phyloP scores from a whole-genome alignment of 2,797 vertebrate genomes.

The Enteromius anoplus region DNA sequence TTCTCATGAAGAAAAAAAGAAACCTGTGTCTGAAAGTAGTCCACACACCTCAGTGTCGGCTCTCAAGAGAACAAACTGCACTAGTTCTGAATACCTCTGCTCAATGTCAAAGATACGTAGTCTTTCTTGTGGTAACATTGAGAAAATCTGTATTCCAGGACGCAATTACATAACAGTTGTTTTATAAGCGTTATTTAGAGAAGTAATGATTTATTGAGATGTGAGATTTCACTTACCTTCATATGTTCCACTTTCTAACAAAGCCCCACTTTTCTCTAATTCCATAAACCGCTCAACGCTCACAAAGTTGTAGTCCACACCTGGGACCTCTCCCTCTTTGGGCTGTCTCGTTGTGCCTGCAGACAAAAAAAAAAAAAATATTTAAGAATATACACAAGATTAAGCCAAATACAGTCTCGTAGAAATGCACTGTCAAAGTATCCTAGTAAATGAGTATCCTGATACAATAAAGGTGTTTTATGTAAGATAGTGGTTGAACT shows the following conservation, averaged over 20 bases:
- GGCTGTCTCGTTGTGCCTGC: constrained; percentile 98
- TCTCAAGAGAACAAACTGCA: constrained; percentile 45
- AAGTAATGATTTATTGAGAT: background rate
- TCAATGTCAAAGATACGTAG: constrained; percentile 42
- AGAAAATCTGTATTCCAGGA: constrained; percentile 13
- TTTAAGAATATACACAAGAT: background rate
- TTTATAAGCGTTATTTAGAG: constrained; percentile 4
- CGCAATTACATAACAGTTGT: background rate
- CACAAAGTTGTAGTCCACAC: constrained; percentile 99
- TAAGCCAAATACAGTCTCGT: background rate
- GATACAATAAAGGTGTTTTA: too few relatives aligned
- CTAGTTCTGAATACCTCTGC: constrained; percentile 35
- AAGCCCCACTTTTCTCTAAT: constrained; percentile 98
- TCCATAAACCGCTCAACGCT: constrained; percentile 99
- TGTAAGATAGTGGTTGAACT: too few relatives aligned
- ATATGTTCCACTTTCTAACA: constrained; percentile 98
- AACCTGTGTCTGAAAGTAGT: constrained; percentile 49
- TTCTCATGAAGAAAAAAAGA: constrained; percentile 33
- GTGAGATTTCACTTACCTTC: constrained; percentile 84
- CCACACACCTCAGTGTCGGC: constrained; percentile 43
- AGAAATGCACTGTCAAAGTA: background rate
- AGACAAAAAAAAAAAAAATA: constrained; percentile 27
- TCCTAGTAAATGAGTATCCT: background rate
- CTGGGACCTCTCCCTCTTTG: constrained; percentile 98
- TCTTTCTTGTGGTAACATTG: background rate